Conservation (phyloP, 2,113 vertebrate genomes). For the Pithys albifrons region DNA sequence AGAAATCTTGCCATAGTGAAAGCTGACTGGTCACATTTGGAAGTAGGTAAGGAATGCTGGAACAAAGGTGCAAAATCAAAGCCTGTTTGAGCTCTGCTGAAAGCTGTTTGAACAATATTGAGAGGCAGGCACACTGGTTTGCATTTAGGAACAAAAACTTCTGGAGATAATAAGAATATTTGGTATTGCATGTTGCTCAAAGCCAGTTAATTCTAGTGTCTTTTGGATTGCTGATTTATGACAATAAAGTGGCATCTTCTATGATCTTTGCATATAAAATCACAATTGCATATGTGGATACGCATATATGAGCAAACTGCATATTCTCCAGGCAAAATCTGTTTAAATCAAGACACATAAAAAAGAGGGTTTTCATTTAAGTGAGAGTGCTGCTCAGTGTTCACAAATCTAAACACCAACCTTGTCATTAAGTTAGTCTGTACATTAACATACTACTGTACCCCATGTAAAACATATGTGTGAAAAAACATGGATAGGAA, state of each 20-base stretch:
- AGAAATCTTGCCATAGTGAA: background rate
- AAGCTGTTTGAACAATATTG: background rate
- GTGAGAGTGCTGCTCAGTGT: background rate
- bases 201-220: background rate
- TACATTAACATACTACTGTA: background rate
- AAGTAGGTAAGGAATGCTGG: background rate
- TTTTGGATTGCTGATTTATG: background rate
- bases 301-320: background rate
- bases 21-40: background rate
- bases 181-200: background rate
- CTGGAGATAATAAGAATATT: background rate
- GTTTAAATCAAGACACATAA: constrained; percentile 28
- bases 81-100: background rate
- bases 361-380: constrained; percentile 40
- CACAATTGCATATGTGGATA: background rate
- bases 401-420: background rate
- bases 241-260: background rate
- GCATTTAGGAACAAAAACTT: background rate
- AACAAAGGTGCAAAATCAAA: constrained; percentile 3
- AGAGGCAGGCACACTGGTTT: background rate
- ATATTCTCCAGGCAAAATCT: constrained; percentile 25
- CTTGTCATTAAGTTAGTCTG: background rate
- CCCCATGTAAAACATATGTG: background rate
- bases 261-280: background rate
- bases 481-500: background rate